These are phyloP conservation scores for Eulemur macaco DNA, from an alignment of 2,113 vertebrate species.

Conservation along the genomic window DNA sequence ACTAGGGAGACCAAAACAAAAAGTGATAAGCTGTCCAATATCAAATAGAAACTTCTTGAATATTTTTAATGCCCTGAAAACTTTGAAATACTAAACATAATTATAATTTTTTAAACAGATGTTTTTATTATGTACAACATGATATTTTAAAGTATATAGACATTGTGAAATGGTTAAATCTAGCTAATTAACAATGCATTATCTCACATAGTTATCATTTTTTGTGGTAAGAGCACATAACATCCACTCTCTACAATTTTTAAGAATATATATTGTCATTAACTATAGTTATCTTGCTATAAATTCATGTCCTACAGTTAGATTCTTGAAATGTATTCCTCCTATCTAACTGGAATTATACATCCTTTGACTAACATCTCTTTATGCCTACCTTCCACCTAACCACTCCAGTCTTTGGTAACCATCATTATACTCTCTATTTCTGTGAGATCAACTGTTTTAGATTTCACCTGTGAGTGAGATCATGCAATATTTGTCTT, in stretches of 20 bases:
- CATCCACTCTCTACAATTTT: neutral
- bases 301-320: neutral
- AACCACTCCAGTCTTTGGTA: neutral
- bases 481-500: neutral
- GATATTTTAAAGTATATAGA: neutral
- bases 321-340: neutral
- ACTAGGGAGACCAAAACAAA: conserved; percentile 8
- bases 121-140: neutral
- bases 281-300: neutral
- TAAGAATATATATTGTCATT: neutral
- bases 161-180: neutral
- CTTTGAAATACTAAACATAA: neutral
- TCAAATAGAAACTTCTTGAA: neutral
- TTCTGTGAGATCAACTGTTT: neutral
- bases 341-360: neutral
- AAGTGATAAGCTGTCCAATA: neutral
- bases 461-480: neutral
- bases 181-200: neutral
- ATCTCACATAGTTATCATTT: neutral
- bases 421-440: neutral
- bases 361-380: neutral
- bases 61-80: conserved; percentile 7
- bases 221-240: neutral
- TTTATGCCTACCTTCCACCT: neutral
- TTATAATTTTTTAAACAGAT: neutral